Evolutionary conservation across 2,888 invertebrate genomes (phyloP), one percentile per base, ranked within the genome.

Genomic region (Caenorhabditis plicata): DNA sequence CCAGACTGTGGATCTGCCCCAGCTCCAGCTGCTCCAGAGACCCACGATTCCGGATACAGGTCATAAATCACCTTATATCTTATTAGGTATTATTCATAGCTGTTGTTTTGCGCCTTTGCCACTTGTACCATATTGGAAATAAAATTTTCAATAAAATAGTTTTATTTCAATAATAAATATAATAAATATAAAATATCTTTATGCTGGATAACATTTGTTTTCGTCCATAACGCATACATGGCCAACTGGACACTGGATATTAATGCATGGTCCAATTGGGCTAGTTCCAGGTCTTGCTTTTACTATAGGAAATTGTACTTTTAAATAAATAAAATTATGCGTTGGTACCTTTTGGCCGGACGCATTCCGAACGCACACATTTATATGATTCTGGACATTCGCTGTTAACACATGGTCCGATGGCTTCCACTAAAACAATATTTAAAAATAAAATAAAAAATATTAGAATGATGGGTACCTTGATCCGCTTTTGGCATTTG

Each of bases 201-300:
- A 5, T 22, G 50, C 52, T 17, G 74, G 72, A 53, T 74, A 74
- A 48, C 74, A 74, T 39, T 70, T 65, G 43, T 70, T 62, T 27
- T 74, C 74, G 25, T 40, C 31, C 20, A 40, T 43, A 38, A 67
- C 48, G 43, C 74, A 74, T 31, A 61, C 55, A 48, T 68, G 72
- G 17, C 70, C 67, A 26, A 58, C 61, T 15, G 75, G 75, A 32
- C 76, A 75, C 25, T 68, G 60, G 15, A 52, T 44, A 53, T 75
- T 75, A 55, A 76, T 65, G 55, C 76, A 76, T 13, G 76, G 76
- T 1, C 76, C 76, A 42, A 76, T 72, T 3, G 75, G 61, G 11
- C 48, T 44, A 2, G 64, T 55, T 23, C 65, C 62, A 13, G 44
- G 51, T 25, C 50, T 48, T 7, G 55, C 52, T 43, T 56, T 65